Base-by-base conservation (phyloP, 2,888 invertebrate genomes). In the Carterocephalus palaemon region DNA sequence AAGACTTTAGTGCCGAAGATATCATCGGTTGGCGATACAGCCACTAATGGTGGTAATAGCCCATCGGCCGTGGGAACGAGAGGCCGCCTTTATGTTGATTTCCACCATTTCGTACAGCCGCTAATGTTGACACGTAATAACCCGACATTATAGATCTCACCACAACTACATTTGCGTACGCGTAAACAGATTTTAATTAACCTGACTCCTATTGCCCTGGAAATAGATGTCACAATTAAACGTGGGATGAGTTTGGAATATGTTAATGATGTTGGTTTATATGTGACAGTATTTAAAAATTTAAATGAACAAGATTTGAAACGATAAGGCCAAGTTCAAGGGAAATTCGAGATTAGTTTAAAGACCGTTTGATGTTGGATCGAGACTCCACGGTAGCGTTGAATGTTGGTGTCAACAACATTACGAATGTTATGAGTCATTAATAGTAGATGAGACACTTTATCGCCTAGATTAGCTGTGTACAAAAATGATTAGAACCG, bases 11-110 rank as follows among this genome's bases (percentile, higher is more conserved):
- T 4, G 16, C 12, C 22, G 15, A 36, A 48, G 52, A 56, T 54
- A 54, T 4, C 39, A 56, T 54, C 56, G 48, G 48, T 53, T 49
- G 49, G 52, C 49, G 46, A 57, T 56, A 48, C 40, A 51, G 48
- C 48, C 48, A 19, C 47, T 56, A 56, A 52, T 40, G 37, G 37
- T 34, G 42, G 53, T 54, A 54, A 53, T 51, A 48, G 50, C 38
- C 49, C 49, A 49, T 53, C 47, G 39, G 49, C 48, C 57, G 57
- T 57, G 57, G 55, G 57, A 57, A 57, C 42, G 38, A 41, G 48
- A 31, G 17, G 19, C 47, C 43, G 46, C 43, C 42, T 43, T 52
- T 42, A 45, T 48, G 47, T 42, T 52, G 49, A 49, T 41, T 48
- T 46, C 47, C 31, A 50, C 48, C 49, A 47, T 51, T 55, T 51